Percentiles rank a stretch among this genome's conserved stretches.
These are phyloP conservation scores for Halictus rubicundus DNA, from an alignment of 1,140 invertebrate genomes.

Conservation along the genomic window DNA sequence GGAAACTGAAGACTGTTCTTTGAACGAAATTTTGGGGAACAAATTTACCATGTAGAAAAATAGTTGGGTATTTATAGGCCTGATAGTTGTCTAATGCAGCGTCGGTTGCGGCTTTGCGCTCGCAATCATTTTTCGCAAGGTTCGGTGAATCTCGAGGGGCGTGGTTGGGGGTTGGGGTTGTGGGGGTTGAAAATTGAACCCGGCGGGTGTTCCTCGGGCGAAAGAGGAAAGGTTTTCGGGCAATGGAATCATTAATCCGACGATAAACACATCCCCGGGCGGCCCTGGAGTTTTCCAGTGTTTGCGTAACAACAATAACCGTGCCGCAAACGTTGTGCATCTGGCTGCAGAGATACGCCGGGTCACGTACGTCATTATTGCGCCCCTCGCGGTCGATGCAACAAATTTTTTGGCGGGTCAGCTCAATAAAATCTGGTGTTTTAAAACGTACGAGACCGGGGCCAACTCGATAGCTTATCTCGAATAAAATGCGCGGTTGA, in stretches of 20 bases:
- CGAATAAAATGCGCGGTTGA: slow-evolving; percentile 33
- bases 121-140: no score
- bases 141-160: neutral
- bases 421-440: slow-evolving; percentile 49
- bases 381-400: slow-evolving; percentile 16
- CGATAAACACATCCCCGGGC: slow-evolving; percentile 60
- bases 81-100: no score
- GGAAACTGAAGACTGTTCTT: no score
- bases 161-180: no score
- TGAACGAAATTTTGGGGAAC: no score
- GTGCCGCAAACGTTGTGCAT: slow-evolving; percentile 58
- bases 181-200: no score
- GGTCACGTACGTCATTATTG: slow-evolving; percentile 55
- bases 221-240: slow-evolving; percentile 49
- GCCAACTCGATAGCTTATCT: slow-evolving; percentile 52
- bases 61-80: no score
- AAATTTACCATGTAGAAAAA: no score
- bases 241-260: slow-evolving; percentile 62
- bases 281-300: slow-evolving; percentile 46
- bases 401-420: slow-evolving; percentile 48
- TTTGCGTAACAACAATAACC: slow-evolving; percentile 64
- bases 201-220: neutral
- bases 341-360: slow-evolving; percentile 59
- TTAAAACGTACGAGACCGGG: slow-evolving; percentile 35
- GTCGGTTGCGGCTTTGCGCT: no score